Conservation (phyloP, 2,113 vertebrate genomes). For the Larimichthys crocea region DNA sequence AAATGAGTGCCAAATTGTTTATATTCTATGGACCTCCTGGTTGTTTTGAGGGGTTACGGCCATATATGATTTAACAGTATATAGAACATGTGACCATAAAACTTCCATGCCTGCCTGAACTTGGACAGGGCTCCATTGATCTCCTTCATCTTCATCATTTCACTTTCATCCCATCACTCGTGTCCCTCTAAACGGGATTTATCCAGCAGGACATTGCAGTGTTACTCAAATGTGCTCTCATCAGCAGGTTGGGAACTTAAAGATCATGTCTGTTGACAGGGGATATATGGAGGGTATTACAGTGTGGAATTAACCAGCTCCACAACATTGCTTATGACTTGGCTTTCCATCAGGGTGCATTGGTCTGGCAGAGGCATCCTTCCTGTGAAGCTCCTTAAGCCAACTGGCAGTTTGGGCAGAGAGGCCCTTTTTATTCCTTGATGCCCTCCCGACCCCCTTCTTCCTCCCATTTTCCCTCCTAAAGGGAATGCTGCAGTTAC, state of each 20-base stretch:
- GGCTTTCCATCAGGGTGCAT: constrained; percentile 42
- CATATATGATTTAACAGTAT: constrained; percentile 42
- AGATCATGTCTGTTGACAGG: constrained; percentile 68
- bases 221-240: constrained; percentile 70
- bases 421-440: constrained; percentile 62
- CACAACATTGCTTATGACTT: constrained; percentile 62
- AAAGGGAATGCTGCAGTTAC: constrained; percentile 71
- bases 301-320: constrained; percentile 75
- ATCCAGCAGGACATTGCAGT: constrained; percentile 35
- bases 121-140: constrained; percentile 37
- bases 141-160: constrained; percentile 57
- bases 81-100: constrained; percentile 38
- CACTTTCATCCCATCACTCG: constrained; percentile 52
- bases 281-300: constrained; percentile 72
- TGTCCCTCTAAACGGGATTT: constrained; percentile 55
- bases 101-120: constrained; percentile 41
- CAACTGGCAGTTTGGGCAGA: constrained; percentile 46
- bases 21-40: background rate
- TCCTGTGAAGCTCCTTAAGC: constrained; percentile 45
- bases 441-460: constrained; percentile 60
- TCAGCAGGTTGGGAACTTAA: constrained; percentile 73
- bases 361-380: constrained; percentile 35
- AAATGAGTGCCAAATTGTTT: background rate
- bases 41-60: constrained; percentile 10
- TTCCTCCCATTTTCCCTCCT: constrained; percentile 31